Evolutionary conservation across 1,140 invertebrate genomes (phyloP).

Genomic region (Drosophila parvula): DNA sequence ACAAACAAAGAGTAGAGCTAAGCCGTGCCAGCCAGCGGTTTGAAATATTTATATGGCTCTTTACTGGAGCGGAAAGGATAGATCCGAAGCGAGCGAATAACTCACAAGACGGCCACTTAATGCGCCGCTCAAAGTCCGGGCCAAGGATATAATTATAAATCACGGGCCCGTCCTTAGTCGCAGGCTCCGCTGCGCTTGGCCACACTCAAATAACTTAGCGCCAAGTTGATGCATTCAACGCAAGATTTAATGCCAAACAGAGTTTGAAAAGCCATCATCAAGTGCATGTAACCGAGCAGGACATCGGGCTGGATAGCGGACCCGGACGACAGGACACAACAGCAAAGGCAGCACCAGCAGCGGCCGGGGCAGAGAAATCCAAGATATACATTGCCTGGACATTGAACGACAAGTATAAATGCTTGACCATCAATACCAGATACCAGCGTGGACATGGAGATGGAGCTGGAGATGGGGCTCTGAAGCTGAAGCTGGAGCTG

Average conservation of each 20-base stretch:
- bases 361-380: conserved; percentile 18
- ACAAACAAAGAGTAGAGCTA: conserved; percentile 35
- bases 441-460: conserved; percentile 32
- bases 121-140: conserved; percentile 30
- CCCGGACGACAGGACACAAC: conserved; percentile 13
- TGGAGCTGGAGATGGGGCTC: conserved; percentile 4
- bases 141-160: conserved; percentile 65
- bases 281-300: conserved; percentile 63
- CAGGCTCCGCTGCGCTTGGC: conserved; percentile 51
- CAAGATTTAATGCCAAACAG: conserved; percentile 67
- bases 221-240: conserved; percentile 62
- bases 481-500: conserved; percentile 7
- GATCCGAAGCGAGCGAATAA: conserved; percentile 51
- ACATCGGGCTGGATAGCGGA: conserved; percentile 32
- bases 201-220: conserved; percentile 77
- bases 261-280: conserved; percentile 73
- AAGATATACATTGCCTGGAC: conserved; percentile 59
- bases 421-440: conserved; percentile 70
- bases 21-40: conserved; percentile 37
- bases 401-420: conserved; percentile 78
- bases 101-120: conserved; percentile 45
- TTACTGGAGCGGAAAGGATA: conserved; percentile 52
- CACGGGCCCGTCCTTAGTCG: conserved; percentile 35
- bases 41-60: conserved; percentile 63
- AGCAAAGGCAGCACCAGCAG: neutral